Evolutionary conservation across 2,113 vertebrate species (phyloP).

Genomic region (Hippocampus abdominalis): DNA sequence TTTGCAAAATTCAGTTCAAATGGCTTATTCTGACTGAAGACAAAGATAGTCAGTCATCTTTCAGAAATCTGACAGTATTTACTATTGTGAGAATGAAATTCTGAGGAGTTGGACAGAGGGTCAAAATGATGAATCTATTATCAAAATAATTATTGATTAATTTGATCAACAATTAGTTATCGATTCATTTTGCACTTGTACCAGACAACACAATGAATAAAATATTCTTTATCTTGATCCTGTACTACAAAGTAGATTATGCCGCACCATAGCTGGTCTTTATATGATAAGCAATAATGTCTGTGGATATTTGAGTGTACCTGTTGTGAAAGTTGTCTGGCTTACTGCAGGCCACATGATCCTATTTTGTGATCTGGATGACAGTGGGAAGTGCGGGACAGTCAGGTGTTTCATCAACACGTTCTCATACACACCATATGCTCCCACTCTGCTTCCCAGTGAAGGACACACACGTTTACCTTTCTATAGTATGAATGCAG

Average conservation of each 20-base stretch:
- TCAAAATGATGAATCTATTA: no score
- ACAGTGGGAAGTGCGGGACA: conserved; percentile 39
- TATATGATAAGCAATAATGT: conserved; percentile 8
- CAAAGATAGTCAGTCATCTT: no score
- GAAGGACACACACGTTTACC: background rate
- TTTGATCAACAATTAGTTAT: no score
- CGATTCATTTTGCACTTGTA: no score
- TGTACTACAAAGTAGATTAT: background rate
- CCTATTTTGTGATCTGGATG: conserved; percentile 48
- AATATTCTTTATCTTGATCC: background rate
- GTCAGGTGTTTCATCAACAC: conserved; percentile 65
- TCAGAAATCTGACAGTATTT: no score
- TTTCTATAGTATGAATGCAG: background rate
- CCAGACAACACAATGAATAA: background rate
- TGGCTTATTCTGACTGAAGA: no score
- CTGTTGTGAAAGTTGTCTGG: conserved; percentile 42
- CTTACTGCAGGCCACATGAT: conserved; percentile 45
- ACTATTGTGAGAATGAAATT: no score
- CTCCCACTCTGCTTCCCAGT: conserved; percentile 2
- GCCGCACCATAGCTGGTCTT: background rate
- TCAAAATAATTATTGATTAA: no score
- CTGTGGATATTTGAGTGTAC: conserved; percentile 26
- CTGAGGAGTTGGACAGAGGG: no score
- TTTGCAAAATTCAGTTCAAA: background rate
- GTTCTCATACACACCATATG: conserved; percentile 24